These are phyloP conservation scores for Cryptocheilus praepositus DNA, from an alignment of 2,888 invertebrate genomes.

Conservation along the genomic window DNA sequence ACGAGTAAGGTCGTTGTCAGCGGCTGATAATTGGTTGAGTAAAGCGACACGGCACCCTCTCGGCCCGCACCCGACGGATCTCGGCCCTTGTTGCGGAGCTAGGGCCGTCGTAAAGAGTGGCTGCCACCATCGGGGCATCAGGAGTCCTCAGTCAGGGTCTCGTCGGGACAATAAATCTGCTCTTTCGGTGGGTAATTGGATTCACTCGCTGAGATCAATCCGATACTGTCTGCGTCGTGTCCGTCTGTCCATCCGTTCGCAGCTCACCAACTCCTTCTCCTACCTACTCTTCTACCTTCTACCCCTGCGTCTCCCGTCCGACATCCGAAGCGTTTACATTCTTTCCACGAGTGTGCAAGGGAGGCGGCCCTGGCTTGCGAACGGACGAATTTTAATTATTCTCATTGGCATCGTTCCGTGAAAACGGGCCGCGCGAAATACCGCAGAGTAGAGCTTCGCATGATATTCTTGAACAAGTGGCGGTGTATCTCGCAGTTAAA, in stretches of 20 bases:
- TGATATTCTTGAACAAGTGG: too few species aligned
- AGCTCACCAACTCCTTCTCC: slow-evolving; percentile 40
- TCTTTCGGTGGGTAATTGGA: slow-evolving; percentile 73
- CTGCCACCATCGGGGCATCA: slow-evolving; percentile 68
- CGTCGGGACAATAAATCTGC: slow-evolving; percentile 73
- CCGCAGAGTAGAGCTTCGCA: too few species aligned
- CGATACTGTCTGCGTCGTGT: slow-evolving; percentile 74
- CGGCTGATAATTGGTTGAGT: slow-evolving; percentile 72
- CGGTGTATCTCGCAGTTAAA: too few species aligned
- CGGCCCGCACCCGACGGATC: slow-evolving; percentile 42
- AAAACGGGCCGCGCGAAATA: too few species aligned
- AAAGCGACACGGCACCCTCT: slow-evolving; percentile 66
- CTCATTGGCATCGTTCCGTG: too few species aligned
- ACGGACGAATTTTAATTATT: too few species aligned
- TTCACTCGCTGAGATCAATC: slow-evolving; percentile 74
- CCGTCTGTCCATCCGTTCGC: slow-evolving; percentile 68
- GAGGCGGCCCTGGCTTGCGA: too few species aligned
- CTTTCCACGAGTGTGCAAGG: too few species aligned
- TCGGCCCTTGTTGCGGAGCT: slow-evolving; percentile 49
- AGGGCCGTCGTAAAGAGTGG: slow-evolving; percentile 62
- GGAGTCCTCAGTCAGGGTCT: slow-evolving; percentile 65
- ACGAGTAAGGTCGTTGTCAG: slow-evolving; percentile 59
- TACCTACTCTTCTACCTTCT: slow-evolving; percentile 11
- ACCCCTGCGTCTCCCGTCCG: too few species aligned
- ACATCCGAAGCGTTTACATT: too few species aligned